A percentile compares a stretch with the other conserved stretches of the same genome.
phyloP scores from a whole-genome alignment of 2,113 vertebrate species.

The Callaeas wilsoni region DNA sequence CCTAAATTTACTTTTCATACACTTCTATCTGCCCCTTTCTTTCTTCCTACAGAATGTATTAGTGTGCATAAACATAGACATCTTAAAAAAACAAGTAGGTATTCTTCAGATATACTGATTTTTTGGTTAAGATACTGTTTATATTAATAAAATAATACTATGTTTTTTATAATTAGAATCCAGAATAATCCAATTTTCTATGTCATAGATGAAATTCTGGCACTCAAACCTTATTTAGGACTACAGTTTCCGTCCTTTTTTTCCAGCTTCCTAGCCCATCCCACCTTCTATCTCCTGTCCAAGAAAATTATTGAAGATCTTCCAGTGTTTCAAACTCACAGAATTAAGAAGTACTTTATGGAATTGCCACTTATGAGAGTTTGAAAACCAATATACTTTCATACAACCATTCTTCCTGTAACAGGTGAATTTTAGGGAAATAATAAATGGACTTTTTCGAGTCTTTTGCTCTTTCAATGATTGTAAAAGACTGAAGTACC shows the following conservation, averaged over 20 bases:
- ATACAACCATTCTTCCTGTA: background rate
- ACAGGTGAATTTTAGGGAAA: background rate
- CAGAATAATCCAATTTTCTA: background rate
- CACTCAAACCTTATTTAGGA: background rate
- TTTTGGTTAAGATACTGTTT: background rate
- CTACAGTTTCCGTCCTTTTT: background rate
- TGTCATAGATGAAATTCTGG: background rate
- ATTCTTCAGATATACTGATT: background rate
- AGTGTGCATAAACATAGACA: background rate
- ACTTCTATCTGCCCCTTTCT: background rate
- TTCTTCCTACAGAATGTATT: background rate
- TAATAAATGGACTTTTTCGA: background rate
- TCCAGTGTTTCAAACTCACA: background rate
- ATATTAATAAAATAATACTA: background rate
- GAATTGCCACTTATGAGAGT: background rate
- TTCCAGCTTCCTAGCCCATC: accelerated
- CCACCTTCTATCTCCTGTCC: accelerated
- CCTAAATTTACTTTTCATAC: background rate
- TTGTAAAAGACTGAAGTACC: background rate
- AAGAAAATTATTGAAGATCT: background rate
- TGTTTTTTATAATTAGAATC: background rate
- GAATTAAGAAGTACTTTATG: background rate
- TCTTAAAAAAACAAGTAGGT: background rate
- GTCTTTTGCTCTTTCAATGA: background rate
- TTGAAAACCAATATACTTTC: background rate